Evolutionary conservation across 1,140 invertebrate genomes (phyloP).

Genomic region (Euwallacea similis): DNA sequence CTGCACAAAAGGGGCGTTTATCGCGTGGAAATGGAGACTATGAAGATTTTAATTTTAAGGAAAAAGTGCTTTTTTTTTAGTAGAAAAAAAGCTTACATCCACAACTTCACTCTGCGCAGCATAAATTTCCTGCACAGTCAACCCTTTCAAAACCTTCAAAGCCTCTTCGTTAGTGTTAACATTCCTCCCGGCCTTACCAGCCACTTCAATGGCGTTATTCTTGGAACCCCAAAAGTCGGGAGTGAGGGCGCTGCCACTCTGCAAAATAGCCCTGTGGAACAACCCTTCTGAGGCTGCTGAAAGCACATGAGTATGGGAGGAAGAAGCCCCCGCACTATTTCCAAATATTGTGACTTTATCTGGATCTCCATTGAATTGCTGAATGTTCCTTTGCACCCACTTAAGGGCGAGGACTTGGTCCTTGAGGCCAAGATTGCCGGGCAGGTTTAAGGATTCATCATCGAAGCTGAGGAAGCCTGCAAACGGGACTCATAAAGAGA

Average conservation of each 20-base stretch:
- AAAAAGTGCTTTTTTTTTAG: background rate
- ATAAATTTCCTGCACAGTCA: slow-evolving; percentile 21
- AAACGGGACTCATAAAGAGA: background rate
- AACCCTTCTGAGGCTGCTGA: slow-evolving; percentile 62
- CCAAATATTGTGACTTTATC: slow-evolving; percentile 65
- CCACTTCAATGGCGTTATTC: slow-evolving; percentile 21
- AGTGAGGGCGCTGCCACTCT: slow-evolving; percentile 62
- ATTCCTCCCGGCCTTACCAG: slow-evolving; percentile 3
- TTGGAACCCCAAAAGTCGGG: slow-evolving; percentile 54
- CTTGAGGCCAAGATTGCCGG: slow-evolving; percentile 66
- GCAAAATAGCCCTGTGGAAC: slow-evolving; percentile 62
- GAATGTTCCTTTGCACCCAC: slow-evolving; percentile 65
- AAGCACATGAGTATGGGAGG: slow-evolving; percentile 57
- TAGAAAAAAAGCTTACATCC: slow-evolving; percentile 21
- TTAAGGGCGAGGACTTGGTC: slow-evolving; percentile 63
- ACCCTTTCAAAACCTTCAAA: slow-evolving; percentile 19
- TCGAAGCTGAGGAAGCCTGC: slow-evolving; percentile 53
- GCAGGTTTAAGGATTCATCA: slow-evolving; percentile 46
- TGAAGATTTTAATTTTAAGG: background rate
- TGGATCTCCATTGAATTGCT: slow-evolving; percentile 62
- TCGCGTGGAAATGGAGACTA: slow-evolving; percentile 7
- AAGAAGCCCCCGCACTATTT: slow-evolving; percentile 59
- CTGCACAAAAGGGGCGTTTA: slow-evolving; percentile 53
- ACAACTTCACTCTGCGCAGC: slow-evolving; percentile 19
- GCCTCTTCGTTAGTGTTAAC: slow-evolving; percentile 17